phyloP scores from a whole-genome alignment of 2,888 invertebrate genomes.

The Brassicogethes aeneus region DNA sequence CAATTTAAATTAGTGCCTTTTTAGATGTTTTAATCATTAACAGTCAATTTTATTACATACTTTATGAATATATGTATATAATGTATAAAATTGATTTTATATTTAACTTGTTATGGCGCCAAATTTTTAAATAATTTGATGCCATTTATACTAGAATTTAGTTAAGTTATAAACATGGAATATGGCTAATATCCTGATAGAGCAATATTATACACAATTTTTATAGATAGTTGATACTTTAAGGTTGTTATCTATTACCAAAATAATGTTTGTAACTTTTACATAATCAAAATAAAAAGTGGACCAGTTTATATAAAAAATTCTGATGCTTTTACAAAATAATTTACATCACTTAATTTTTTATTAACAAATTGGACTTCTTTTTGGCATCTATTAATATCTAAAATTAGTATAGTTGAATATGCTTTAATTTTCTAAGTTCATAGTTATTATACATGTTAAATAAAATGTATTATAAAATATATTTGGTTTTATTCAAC shows the following conservation, averaged over 20 bases:
- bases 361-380: neutral
- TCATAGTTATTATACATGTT: constrained; percentile 24
- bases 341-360: constrained; percentile 15
- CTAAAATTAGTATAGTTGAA: constrained; percentile 13
- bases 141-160: too few species aligned
- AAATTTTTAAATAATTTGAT: too few species aligned
- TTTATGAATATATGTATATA: constrained; percentile 6
- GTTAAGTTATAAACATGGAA: too few species aligned
- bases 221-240: too few species aligned
- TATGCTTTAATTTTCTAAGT: constrained; percentile 26
- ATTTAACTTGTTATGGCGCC: too few species aligned
- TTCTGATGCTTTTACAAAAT: constrained; percentile 6
- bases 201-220: too few species aligned
- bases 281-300: neutral
- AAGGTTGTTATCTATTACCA: too few species aligned
- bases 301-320: constrained; percentile 6
- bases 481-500: constrained; percentile 4
- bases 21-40: neutral
- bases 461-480: constrained; percentile 21
- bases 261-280: too few species aligned
- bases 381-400: constrained; percentile 13
- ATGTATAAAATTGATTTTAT: constrained; percentile 1
- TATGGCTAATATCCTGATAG: too few species aligned
- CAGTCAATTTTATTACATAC: constrained; percentile 7
- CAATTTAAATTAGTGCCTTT: constrained; percentile 1